A percentile compares a stretch with the other conserved stretches of the same genome.
Evolutionary conservation across 2,113 vertebrate genomes (phyloP).

Genomic region (Paraplagusia blochii): DNA sequence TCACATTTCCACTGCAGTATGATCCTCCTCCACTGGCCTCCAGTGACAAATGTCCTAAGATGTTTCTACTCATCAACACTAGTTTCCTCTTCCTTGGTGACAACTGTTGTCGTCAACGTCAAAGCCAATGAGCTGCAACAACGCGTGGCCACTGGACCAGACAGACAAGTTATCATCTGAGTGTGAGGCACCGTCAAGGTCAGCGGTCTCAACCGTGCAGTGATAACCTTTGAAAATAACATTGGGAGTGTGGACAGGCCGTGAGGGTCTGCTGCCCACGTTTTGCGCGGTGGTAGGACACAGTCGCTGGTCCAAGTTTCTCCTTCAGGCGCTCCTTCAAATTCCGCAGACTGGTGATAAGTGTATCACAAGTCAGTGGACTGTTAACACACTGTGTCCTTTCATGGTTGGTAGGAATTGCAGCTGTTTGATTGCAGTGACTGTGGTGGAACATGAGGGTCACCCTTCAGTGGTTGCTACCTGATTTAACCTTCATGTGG

Average conservation of each 20-base stretch:
- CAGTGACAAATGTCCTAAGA: too few species aligned
- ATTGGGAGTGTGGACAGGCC: neutral
- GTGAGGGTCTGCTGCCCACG: constrained; percentile 1
- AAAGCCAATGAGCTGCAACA: constrained; percentile 54
- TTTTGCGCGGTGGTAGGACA: neutral
- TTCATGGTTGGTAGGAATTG: constrained; percentile 13
- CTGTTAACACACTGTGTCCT: constrained; percentile 36
- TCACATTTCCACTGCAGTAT: too few species aligned
- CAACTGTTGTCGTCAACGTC: constrained; percentile 58
- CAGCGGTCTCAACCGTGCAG: neutral
- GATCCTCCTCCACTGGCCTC: too few species aligned
- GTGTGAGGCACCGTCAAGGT: constrained; percentile 11
- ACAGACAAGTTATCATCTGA: constrained; percentile 42
- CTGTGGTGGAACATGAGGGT: constrained; percentile 1
- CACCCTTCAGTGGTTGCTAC: neutral
- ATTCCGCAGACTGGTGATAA: constrained; percentile 70
- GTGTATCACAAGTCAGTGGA: constrained; percentile 40
- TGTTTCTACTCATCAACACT: constrained; percentile 18
- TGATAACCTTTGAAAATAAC: constrained; percentile 27
- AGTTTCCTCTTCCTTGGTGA: constrained; percentile 55
- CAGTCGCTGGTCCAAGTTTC: constrained; percentile 15
- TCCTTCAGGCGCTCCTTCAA: constrained; percentile 50
- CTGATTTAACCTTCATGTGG: neutral
- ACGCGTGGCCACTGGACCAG: constrained; percentile 49
- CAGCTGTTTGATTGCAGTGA: constrained; percentile 16